A percentile compares a stretch with the other conserved stretches of the same genome.
Evolutionary conservation across 2,113 vertebrate species (phyloP).

Genomic region (Aramus guarauna): DNA sequence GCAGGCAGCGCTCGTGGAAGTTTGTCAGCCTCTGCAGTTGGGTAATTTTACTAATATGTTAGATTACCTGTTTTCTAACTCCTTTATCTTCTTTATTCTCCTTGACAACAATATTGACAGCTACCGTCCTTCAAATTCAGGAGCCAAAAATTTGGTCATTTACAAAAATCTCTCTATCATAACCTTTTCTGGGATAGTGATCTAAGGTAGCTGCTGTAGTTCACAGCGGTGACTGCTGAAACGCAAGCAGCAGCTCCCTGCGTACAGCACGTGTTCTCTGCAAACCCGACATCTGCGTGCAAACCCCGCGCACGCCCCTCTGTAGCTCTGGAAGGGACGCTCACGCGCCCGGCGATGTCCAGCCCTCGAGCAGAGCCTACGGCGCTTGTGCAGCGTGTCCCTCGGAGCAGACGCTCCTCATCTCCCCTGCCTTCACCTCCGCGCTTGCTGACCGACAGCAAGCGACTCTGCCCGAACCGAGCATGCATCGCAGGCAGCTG

Average conservation of each 20-base stretch:
- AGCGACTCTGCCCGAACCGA: not conserved
- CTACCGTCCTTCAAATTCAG: not conserved
- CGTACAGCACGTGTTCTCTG: accelerated
- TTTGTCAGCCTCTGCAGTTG: not conserved
- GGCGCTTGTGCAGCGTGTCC: not conserved
- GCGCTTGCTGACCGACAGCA: too few relatives aligned
- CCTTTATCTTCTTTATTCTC: not conserved
- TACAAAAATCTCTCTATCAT: not conserved
- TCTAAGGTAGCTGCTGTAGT: not conserved
- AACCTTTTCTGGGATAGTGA: not conserved
- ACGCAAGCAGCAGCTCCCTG: not conserved
- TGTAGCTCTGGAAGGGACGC: not conserved
- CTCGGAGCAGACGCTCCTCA: not conserved
- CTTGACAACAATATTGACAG: not conserved
- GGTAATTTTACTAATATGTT: not conserved
- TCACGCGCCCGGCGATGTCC: accelerated
- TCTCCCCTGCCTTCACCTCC: not conserved
- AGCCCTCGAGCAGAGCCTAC: not conserved
- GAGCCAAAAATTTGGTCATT: not conserved
- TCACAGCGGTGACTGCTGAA: not conserved
- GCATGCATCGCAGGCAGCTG: accelerated
- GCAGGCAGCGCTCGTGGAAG: not conserved
- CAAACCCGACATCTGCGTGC: accelerated
- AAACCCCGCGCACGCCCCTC: too few relatives aligned
- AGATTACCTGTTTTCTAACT: not conserved